Conservation (phyloP, 2,797 vertebrate species). For the Helostoma temminkii region DNA sequence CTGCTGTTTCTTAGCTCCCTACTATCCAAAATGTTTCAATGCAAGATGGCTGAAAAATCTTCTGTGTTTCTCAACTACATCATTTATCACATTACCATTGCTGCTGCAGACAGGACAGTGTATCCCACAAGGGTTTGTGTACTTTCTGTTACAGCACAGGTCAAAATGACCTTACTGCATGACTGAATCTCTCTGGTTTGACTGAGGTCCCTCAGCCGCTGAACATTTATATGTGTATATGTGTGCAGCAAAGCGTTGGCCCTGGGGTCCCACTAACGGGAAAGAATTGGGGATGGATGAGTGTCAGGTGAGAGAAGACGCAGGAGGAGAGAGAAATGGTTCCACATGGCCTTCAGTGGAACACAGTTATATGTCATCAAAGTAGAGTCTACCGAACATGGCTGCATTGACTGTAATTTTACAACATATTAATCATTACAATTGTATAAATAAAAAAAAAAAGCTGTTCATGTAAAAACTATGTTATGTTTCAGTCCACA, state of each 20-base stretch:
- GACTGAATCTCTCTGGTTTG: slow-evolving; percentile 47
- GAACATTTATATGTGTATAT: slow-evolving; percentile 36
- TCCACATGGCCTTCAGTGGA: slow-evolving; percentile 2
- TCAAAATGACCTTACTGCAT: slow-evolving; percentile 71
- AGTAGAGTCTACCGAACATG: not conserved
- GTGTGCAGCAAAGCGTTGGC: slow-evolving; percentile 5
- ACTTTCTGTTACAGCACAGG: slow-evolving; percentile 63
- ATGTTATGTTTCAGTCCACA: not conserved
- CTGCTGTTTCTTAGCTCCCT: slow-evolving; percentile 27
- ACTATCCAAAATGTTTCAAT: too few relatives aligned
- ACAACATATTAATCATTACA: too few relatives aligned
- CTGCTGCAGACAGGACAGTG: slow-evolving; percentile 44
- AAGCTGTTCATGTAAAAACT: not conserved
- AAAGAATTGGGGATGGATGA: slow-evolving; percentile 17
- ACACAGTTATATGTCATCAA: too few relatives aligned
- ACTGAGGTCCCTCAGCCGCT: slow-evolving; percentile 29
- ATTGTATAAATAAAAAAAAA: not conserved
- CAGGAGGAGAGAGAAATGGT: not conserved
- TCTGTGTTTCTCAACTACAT: slow-evolving; percentile 36
- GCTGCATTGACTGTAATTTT: not conserved
- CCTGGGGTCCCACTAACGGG: slow-evolving; percentile 32
- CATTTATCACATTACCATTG: slow-evolving; percentile 52
- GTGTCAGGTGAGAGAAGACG: slow-evolving; percentile 32
- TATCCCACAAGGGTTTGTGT: slow-evolving; percentile 60
- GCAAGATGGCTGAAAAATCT: slow-evolving; percentile 31